These are phyloP conservation scores for Drosophila neocordata DNA, from an alignment of 1,140 invertebrate species.

Conservation along the genomic window DNA sequence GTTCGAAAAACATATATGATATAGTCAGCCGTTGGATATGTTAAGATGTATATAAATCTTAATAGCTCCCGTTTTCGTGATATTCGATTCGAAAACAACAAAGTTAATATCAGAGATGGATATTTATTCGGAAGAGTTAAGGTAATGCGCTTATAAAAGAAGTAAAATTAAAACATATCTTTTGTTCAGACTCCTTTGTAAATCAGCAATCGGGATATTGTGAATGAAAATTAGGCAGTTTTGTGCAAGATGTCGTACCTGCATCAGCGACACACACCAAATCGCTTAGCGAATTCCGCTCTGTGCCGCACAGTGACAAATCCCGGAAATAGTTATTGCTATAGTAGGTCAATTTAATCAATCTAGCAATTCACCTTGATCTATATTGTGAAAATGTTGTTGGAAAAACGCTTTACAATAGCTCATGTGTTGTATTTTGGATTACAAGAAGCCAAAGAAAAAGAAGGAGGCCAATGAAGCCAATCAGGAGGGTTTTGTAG, in stretches of 20 bases:
- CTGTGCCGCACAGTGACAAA: constrained; percentile 83
- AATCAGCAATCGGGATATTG: constrained; percentile 26
- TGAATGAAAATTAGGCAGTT: constrained; percentile 69
- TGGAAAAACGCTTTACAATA: constrained; percentile 91
- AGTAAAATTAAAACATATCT: too few species aligned
- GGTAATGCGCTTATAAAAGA: too few species aligned
- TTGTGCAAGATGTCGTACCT: constrained; percentile 43
- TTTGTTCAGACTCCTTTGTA: constrained; percentile 10
- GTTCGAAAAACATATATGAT: too few species aligned
- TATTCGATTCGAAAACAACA: too few species aligned
- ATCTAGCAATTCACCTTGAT: constrained; percentile 91
- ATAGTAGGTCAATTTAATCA: constrained; percentile 88
- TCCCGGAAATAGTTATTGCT: constrained; percentile 84
- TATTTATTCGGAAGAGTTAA: too few species aligned
- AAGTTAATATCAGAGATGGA: too few species aligned
- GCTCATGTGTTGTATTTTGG: constrained; percentile 92
- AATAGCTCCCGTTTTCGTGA: too few species aligned
- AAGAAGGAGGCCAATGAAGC: constrained; percentile 89
- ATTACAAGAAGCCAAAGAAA: constrained; percentile 84
- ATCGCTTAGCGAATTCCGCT: constrained; percentile 83
- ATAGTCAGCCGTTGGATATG: too few species aligned
- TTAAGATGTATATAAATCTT: too few species aligned
- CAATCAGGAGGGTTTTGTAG: constrained; percentile 87
- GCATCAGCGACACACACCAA: background rate
- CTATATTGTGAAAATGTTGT: constrained; percentile 90